These are phyloP conservation scores for Arion vulgaris DNA, from an alignment of 1,140 invertebrate genomes.

Conservation along the genomic window DNA sequence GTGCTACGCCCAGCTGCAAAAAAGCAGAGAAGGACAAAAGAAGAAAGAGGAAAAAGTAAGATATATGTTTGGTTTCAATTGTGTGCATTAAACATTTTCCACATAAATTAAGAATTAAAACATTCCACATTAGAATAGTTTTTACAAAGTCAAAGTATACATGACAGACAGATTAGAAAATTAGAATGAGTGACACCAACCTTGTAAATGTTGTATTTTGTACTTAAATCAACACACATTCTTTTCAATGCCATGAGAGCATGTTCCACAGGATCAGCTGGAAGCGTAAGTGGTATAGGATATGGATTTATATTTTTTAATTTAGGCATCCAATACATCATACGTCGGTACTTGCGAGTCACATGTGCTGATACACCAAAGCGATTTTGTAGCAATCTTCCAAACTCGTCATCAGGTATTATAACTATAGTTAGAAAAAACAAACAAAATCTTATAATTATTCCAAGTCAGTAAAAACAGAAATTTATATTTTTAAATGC, in stretches of 20 bases:
- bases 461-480: too few species aligned
- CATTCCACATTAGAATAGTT: too few species aligned
- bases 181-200: slow-evolving; percentile 72
- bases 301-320: slow-evolving; percentile 93
- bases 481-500: too few species aligned
- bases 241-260: slow-evolving; percentile 88
- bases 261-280: slow-evolving; percentile 80
- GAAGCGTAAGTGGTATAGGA: slow-evolving; percentile 80
- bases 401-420: slow-evolving; percentile 90
- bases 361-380: slow-evolving; percentile 88
- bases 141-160: too few species aligned
- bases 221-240: slow-evolving; percentile 89
- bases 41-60: too few species aligned
- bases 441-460: too few species aligned
- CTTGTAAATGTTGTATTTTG: slow-evolving; percentile 81
- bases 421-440: slow-evolving; percentile 77
- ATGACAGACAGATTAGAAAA: too few species aligned
- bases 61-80: too few species aligned
- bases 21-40: too few species aligned
- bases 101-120: too few species aligned
- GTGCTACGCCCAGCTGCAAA: too few species aligned
- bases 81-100: too few species aligned
- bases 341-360: slow-evolving; percentile 87
- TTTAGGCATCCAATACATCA: slow-evolving; percentile 99
- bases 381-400: slow-evolving; percentile 84